These are phyloP conservation scores for Parauchenoglanis punctatus DNA, from an alignment of 2,797 vertebrate species.

Conservation along the genomic window DNA sequence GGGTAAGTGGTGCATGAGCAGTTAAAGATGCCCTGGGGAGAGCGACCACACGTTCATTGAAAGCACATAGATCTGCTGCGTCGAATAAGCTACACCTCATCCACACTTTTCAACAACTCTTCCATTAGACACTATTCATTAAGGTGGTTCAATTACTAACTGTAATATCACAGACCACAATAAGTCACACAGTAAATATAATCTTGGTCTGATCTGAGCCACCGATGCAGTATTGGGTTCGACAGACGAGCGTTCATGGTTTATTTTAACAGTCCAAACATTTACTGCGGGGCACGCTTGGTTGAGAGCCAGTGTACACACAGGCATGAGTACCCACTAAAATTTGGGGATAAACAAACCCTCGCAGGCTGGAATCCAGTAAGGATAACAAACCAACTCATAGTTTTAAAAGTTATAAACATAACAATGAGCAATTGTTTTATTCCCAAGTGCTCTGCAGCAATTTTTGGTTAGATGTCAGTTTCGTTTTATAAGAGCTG, in stretches of 20 bases:
- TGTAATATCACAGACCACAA: background rate
- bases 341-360: constrained; percentile 29
- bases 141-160: background rate
- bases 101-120: background rate
- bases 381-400: constrained; percentile 17
- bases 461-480: constrained; percentile 17
- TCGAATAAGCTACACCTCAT: background rate
- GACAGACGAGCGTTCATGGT: constrained; percentile 25
- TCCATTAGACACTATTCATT: background rate
- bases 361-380: background rate
- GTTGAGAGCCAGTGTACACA: constrained; percentile 37
- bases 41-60: constrained; percentile 49
- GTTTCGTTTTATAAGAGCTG: background rate
- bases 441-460: constrained; percentile 1
- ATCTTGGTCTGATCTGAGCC: background rate
- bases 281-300: constrained; percentile 42
- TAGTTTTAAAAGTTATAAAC: constrained; percentile 14
- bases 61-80: constrained; percentile 36
- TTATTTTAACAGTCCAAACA: constrained; percentile 42
- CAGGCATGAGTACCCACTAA: constrained; percentile 42
- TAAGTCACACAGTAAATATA: no score
- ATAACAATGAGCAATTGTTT: constrained; percentile 10
- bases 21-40: constrained; percentile 48
- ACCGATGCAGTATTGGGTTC: constrained; percentile 7
- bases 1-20: constrained; percentile 40